Percentiles rank a stretch among this genome's conserved stretches.
Conservation (phyloP, 2,113 vertebrate genomes). For the Amblyopsis rosae region DNA sequence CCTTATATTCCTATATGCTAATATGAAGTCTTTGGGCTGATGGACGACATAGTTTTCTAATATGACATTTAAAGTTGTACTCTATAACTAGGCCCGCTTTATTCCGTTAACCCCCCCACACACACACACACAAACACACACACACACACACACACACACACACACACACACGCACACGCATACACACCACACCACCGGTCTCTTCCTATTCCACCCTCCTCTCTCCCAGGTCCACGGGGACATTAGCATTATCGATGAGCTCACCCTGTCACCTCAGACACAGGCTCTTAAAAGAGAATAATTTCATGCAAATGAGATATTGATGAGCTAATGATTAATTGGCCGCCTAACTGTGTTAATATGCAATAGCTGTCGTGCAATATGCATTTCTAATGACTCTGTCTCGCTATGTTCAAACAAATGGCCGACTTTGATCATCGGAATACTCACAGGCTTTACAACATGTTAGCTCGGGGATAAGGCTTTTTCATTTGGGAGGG, state of each 20-base stretch:
- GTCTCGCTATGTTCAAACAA: conserved; percentile 92
- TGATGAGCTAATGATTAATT: conserved; percentile 99
- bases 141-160: no score
- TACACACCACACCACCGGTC: conserved; percentile 37
- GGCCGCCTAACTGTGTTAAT: conserved; percentile 95
- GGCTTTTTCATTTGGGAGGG: conserved; percentile 52
- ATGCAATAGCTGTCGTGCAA: conserved; percentile 94
- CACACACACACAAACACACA: background rate
- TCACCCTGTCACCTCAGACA: conserved; percentile 97
- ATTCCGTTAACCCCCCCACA: conserved; percentile 19
- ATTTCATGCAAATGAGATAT: conserved; percentile 99
- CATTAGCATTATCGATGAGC: conserved; percentile 99
- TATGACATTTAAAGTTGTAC: conserved; percentile 50
- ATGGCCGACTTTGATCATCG: conserved; percentile 83
- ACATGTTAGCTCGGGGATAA: conserved; percentile 67
- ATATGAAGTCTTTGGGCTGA: conserved; percentile 10
- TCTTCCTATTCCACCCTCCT: conserved; percentile 78
- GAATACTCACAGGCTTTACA: conserved; percentile 72
- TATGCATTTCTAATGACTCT: conserved; percentile 99
- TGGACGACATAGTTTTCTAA: conserved; percentile 40
- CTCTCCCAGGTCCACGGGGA: conserved; percentile 79
- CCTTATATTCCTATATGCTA: background rate
- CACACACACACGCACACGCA: no score
- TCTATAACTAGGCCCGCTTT: conserved; percentile 58
- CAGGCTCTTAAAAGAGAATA: conserved; percentile 97